phyloP scores from a whole-genome alignment of 2,113 vertebrate genomes.

The Choloepus hoffmanni region DNA sequence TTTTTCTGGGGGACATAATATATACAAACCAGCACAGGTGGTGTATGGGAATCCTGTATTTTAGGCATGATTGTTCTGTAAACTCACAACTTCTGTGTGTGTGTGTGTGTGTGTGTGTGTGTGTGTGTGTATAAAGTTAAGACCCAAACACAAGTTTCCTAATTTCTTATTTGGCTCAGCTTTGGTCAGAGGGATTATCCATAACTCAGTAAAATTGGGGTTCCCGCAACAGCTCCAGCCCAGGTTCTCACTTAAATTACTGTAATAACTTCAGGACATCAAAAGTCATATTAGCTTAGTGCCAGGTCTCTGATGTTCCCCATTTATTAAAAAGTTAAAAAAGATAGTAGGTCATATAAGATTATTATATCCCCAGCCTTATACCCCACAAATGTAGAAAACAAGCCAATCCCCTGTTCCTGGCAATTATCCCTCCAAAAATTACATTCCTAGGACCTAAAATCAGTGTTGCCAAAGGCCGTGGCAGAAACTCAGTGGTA shows the following conservation, averaged over 20 bases:
- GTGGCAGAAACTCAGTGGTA: not conserved
- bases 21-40: no score
- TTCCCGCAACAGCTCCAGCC: not conserved
- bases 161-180: not conserved
- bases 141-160: not conserved
- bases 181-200: not conserved
- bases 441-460: not conserved
- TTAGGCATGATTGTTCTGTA: no score
- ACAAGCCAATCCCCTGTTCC: not conserved
- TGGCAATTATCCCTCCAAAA: conserved; percentile 41
- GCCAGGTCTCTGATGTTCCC: not conserved
- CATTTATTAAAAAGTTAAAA: not conserved
- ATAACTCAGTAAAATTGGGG: not conserved
- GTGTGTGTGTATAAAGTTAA: not conserved
- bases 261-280: not conserved
- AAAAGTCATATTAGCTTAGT: not conserved
- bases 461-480: not conserved
- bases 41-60: no score
- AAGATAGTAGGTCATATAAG: not conserved
- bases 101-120: no score
- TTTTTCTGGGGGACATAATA: no score
- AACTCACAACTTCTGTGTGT: no score
- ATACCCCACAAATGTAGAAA: not conserved
- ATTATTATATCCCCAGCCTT: not conserved
- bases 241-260: not conserved